Conservation (phyloP, 2,888 invertebrate species). For the Nymphalis polychloros region DNA sequence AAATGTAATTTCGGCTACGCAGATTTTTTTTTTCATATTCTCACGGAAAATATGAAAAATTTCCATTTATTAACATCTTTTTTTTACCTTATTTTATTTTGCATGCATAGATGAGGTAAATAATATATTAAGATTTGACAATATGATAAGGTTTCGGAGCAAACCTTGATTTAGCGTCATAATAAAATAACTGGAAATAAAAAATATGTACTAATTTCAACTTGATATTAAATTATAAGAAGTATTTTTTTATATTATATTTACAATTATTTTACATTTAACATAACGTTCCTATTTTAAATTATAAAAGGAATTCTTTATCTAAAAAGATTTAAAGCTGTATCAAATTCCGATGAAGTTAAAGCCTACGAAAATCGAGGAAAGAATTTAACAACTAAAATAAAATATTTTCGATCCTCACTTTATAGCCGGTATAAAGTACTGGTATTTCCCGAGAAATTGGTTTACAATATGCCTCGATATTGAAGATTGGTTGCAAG, state of each 20-base stretch:
- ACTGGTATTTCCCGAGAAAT: slow-evolving; percentile 22
- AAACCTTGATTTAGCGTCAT: too few relatives aligned
- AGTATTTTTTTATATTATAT: too few relatives aligned
- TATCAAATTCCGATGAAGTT: not conserved
- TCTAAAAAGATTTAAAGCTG: not conserved
- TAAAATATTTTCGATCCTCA: slow-evolving; percentile 12
- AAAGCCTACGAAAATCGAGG: not conserved
- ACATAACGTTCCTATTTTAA: not conserved
- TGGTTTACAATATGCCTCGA: slow-evolving; percentile 34
- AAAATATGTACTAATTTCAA: too few relatives aligned
- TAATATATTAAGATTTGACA: too few relatives aligned
- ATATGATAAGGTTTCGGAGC: too few relatives aligned
- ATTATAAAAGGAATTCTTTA: not conserved
- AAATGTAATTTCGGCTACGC: slow-evolving; percentile 4
- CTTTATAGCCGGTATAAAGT: slow-evolving; percentile 18
- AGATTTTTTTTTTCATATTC: not conserved
- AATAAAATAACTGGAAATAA: too few relatives aligned
- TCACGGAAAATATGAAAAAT: not conserved
- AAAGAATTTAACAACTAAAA: slow-evolving; percentile 10
- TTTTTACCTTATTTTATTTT: not conserved
- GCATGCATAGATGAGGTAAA: too few relatives aligned
- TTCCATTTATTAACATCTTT: not conserved
- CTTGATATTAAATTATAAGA: too few relatives aligned
- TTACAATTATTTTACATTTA: too few relatives aligned
- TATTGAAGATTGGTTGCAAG: slow-evolving; percentile 40